Evolutionary conservation across 1,140 invertebrate species (phyloP), one percentile per base, ranked within the genome.

Genomic region (Bombus impatiens): DNA sequence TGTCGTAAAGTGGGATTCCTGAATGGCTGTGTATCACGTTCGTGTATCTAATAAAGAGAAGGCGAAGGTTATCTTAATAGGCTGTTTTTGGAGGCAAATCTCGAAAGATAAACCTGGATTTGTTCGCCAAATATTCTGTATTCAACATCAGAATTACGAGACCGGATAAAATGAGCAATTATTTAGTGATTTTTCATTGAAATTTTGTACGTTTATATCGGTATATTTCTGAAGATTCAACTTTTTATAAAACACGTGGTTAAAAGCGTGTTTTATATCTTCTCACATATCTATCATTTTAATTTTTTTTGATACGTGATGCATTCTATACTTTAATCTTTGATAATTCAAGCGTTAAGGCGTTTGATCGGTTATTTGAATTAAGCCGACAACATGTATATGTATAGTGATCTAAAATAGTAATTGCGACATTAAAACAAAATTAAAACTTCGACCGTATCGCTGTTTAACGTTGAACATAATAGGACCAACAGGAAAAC

Each of bases 1-100:
- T 37, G 28, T 65, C 57, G 76, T 65, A 65, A 65, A 78, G 6
- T 37, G 76, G n/a, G 28, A 65, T 65, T 42, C 76, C n/a, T 42
- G 76, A 40, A 65, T 42, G 28, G 37, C 15, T 8, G 35, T 40
- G 76, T 40, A 40, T 62, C 76, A 18, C 13, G 37, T 44, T 42
- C n/a, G 59, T 28, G 28, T 28, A 25, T 62, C n/a, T 78, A 62
- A 78, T 78, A 78, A 78, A 78, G 13, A 12, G 28, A 10, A 22
- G 18, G 18, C 40, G 25, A 65, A 62, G 13, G 28, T 42, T 18
- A 13, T 6, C 40, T 22, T 65, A 32, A 40, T 25, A 37, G 37
- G 28, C 22, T 42, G 37, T 25, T 62, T 59, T 42, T 62, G 2
- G 12, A 15, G 10, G 37, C 22, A 40, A 40, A 37, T 28, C 12